A percentile compares a stretch with the other conserved stretches of the same genome.
Evolutionary conservation across 2,113 vertebrate species (phyloP).

Genomic region (Willisornis vidua): DNA sequence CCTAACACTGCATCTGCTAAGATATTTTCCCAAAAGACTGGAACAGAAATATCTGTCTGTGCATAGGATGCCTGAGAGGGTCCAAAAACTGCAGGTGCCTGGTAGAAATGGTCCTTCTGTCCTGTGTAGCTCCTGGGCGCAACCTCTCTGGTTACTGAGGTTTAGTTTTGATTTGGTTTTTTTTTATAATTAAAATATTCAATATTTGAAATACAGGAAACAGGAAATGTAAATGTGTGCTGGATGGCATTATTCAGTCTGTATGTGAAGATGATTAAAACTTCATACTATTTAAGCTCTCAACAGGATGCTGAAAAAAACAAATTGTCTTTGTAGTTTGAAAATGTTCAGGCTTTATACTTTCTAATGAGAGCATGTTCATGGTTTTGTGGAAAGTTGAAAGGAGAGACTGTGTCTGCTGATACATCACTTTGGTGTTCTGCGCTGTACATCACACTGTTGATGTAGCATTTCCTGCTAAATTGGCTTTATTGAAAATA

Average conservation of each 20-base stretch:
- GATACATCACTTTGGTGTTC: background rate
- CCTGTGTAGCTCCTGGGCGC: background rate
- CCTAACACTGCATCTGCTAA: background rate
- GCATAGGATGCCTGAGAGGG: background rate
- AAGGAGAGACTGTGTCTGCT: background rate
- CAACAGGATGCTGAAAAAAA: background rate
- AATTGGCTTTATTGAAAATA: background rate
- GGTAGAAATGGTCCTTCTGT: background rate
- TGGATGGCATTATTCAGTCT: background rate
- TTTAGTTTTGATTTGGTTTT: background rate
- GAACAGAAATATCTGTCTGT: background rate
- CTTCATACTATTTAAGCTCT: background rate
- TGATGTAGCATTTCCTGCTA: background rate
- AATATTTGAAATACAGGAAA: background rate
- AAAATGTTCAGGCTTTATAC: background rate
- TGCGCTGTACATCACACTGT: background rate
- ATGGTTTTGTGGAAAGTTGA: background rate
- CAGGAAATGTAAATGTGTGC: background rate
- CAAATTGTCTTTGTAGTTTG: background rate
- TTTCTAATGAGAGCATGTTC: background rate
- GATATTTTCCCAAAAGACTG: background rate
- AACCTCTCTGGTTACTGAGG: background rate
- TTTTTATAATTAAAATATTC: background rate
- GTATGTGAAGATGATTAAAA: background rate
- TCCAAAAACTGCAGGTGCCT: background rate